Percentiles rank a stretch among this genome's conserved stretches.
phyloP scores from a whole-genome alignment of 2,888 invertebrate species.

The Selenia dentaria region DNA sequence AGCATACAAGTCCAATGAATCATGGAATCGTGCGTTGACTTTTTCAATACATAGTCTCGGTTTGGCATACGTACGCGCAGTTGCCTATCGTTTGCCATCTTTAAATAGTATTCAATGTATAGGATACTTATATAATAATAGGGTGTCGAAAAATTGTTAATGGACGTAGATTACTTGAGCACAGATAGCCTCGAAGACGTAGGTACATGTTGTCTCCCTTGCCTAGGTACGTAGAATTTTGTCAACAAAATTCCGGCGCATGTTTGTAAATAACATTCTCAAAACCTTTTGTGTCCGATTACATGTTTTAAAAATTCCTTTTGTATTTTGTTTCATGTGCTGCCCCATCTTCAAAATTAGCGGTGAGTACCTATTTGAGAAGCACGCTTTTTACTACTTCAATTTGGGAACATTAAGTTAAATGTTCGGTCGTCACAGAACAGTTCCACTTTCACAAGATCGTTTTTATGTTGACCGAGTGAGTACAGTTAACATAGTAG shows the following conservation, averaged over 20 bases:
- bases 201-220: constrained; percentile 76
- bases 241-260: constrained; percentile 6
- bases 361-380: constrained; percentile 61
- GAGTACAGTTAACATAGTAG: constrained; percentile 22
- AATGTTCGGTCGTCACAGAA: constrained; percentile 9
- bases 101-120: constrained; percentile 37
- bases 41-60: constrained; percentile 47
- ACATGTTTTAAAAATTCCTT: constrained; percentile 23
- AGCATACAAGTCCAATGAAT: constrained; percentile 65
- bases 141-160: constrained; percentile 36
- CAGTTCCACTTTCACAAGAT: constrained; percentile 17
- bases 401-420: constrained; percentile 2
- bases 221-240: constrained; percentile 55
- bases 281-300: constrained; percentile 6
- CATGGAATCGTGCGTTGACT: constrained; percentile 58
- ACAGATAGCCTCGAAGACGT: constrained; percentile 70
- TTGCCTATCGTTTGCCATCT: constrained; percentile 47
- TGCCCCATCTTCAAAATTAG: constrained; percentile 50
- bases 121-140: constrained; percentile 14
- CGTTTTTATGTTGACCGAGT: constrained; percentile 24
- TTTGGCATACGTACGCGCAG: constrained; percentile 45
- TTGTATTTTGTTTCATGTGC: constrained; percentile 76
- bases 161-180: constrained; percentile 67
- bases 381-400: background rate
- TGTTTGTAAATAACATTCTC: constrained; percentile 19